Conservation (phyloP, 2,888 invertebrate genomes). For the Marronus borbonicus region DNA sequence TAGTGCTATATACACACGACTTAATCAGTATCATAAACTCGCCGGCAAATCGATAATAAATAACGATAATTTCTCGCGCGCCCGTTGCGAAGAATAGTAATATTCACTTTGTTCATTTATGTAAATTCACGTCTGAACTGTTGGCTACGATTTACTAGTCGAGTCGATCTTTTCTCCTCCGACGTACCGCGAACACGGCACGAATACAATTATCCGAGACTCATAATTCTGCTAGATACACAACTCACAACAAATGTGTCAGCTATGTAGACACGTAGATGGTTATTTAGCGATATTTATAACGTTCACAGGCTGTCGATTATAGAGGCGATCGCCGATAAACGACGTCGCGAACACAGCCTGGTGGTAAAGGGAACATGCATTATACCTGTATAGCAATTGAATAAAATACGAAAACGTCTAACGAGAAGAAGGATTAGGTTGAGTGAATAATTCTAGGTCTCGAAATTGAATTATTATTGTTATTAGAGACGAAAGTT, state of each 20-base stretch:
- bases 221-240: constrained; percentile 37
- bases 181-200: constrained; percentile 23
- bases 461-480: too few relatives aligned
- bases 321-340: constrained; percentile 17
- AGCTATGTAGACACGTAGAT: constrained; percentile 36
- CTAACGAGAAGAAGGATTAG: background rate
- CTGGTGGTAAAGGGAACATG: constrained; percentile 5
- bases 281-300: constrained; percentile 42
- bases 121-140: constrained; percentile 35
- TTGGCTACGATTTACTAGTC: constrained; percentile 17
- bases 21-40: constrained; percentile 31
- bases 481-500: too few relatives aligned
- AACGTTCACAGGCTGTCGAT: constrained; percentile 23
- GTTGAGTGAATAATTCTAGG: too few relatives aligned
- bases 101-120: constrained; percentile 45
- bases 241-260: constrained; percentile 47
- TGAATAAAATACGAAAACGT: background rate
- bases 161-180: constrained; percentile 9
- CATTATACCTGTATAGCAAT: background rate
- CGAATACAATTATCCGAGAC: constrained; percentile 44
- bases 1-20: constrained; percentile 30
- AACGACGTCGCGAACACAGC: constrained; percentile 15
- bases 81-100: constrained; percentile 39
- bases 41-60: constrained; percentile 35
- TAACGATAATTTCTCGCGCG: constrained; percentile 35